Conservation (phyloP, 2,888 invertebrate species). For the Deroplatys truncata region DNA sequence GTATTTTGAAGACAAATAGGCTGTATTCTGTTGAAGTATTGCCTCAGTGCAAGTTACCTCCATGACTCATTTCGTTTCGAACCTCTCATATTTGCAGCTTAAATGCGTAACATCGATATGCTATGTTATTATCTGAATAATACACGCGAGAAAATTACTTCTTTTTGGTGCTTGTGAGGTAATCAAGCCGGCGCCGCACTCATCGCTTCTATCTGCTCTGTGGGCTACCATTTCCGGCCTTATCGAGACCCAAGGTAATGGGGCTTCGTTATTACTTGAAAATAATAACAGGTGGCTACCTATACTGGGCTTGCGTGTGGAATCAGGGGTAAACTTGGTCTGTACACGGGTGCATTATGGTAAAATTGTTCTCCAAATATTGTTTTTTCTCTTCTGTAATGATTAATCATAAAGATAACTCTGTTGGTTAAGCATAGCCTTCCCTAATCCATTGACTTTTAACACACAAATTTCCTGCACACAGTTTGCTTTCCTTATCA, state of each 20-base stretch:
- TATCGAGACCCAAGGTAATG: neutral
- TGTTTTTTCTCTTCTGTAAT: neutral
- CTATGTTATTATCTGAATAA: neutral
- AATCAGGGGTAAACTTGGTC: neutral
- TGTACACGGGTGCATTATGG: neutral
- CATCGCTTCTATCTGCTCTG: neutral
- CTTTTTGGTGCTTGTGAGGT: neutral
- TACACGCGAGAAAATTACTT: neutral
- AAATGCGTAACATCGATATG: no score
- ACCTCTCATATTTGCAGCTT: no score
- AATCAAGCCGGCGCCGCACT: neutral
- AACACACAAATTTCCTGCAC: neutral
- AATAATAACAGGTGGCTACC: neutral
- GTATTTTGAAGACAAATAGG: no score
- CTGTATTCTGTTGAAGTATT: no score
- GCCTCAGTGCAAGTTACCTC: no score
- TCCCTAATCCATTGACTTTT: neutral
- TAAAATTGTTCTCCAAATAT: neutral
- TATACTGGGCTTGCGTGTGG: neutral
- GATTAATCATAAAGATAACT: neutral
- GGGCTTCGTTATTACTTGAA: neutral
- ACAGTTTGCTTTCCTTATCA: neutral
- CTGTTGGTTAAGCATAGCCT: neutral
- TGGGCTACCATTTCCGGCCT: neutral
- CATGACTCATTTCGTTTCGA: no score